phyloP scores from a whole-genome alignment of 2,797 vertebrate genomes.

The Buceros bicornis region DNA sequence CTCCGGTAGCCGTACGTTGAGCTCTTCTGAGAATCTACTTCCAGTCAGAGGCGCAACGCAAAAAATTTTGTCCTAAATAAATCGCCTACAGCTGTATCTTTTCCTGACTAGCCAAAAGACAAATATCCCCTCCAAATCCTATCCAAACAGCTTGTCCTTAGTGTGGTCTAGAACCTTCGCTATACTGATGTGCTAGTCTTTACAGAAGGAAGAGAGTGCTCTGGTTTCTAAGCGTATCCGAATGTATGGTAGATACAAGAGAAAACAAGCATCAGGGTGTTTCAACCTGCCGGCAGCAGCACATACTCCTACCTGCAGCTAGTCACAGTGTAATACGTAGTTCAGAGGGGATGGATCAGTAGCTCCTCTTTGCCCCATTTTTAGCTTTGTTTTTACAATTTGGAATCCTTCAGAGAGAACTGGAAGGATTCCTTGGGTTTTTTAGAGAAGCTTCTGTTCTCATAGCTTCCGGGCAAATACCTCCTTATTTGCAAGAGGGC shows the following conservation, averaged over 20 bases:
- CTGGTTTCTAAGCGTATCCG: not conserved
- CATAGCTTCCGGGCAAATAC: slow-evolving; percentile 46
- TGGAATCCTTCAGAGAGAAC: not conserved
- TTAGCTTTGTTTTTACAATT: not conserved
- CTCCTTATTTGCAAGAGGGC: slow-evolving; percentile 49
- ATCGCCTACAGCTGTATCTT: not conserved
- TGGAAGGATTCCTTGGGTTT: not conserved
- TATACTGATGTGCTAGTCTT: not conserved
- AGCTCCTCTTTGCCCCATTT: not conserved
- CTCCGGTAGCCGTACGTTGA: not conserved
- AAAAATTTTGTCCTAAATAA: not conserved
- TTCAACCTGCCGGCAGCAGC: not conserved
- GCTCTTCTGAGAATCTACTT: not conserved
- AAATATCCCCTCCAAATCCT: not conserved
- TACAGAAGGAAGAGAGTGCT: not conserved
- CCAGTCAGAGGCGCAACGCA: not conserved
- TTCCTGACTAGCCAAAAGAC: not conserved
- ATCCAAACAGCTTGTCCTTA: not conserved
- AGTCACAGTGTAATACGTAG: fast-evolving
- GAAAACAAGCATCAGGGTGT: not conserved
- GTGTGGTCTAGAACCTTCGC: not conserved
- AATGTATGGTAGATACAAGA: not conserved
- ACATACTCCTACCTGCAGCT: not conserved
- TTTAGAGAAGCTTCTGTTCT: slow-evolving; percentile 8
- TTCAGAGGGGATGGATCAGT: not conserved